These are phyloP conservation scores for Seriola aureovittata DNA, from an alignment of 2,113 vertebrate genomes.

Conservation along the genomic window DNA sequence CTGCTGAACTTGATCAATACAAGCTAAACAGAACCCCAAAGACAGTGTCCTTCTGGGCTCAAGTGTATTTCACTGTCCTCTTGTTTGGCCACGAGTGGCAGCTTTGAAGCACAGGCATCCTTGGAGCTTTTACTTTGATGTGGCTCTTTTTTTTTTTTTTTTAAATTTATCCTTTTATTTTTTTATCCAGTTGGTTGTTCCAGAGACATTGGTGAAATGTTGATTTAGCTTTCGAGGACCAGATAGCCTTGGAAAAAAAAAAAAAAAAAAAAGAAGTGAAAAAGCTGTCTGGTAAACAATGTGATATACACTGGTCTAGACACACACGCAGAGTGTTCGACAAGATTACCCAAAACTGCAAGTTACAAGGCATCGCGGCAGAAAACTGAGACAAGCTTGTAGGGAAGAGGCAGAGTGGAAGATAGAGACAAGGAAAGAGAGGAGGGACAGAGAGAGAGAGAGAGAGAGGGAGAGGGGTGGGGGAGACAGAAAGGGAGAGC, in stretches of 20 bases:
- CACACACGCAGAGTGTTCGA: conserved; percentile 33
- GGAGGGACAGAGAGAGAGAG: conserved; percentile 11
- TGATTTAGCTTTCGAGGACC: conserved; percentile 64
- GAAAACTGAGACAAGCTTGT: conserved; percentile 27
- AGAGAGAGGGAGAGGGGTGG: too few relatives aligned
- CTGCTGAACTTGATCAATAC: conserved; percentile 13
- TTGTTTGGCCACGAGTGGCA: conserved; percentile 22
- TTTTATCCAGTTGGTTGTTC: conserved; percentile 32
- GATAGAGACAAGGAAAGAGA: conserved; percentile 32
- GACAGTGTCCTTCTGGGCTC: conserved; percentile 16
- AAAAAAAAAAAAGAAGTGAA: conserved; percentile 17
- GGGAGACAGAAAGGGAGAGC: conserved; percentile 37
- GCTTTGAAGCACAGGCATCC: conserved; percentile 21
- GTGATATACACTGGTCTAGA: conserved; percentile 24
- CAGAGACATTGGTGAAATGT: conserved; percentile 71
- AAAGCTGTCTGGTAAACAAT: conserved; percentile 49
- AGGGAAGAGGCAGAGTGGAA: conserved; percentile 24
- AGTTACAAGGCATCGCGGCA: conserved; percentile 42
- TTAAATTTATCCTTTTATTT: background rate
- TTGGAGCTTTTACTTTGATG: conserved; percentile 62
- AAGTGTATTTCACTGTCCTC: background rate
- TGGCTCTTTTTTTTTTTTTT: conserved; percentile 28
- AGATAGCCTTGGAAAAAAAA: conserved; percentile 47
- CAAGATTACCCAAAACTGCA: conserved; percentile 43
- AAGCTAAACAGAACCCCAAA: background rate